phyloP scores from a whole-genome alignment of 2,888 invertebrate species.

The Mactromeris polynyma region DNA sequence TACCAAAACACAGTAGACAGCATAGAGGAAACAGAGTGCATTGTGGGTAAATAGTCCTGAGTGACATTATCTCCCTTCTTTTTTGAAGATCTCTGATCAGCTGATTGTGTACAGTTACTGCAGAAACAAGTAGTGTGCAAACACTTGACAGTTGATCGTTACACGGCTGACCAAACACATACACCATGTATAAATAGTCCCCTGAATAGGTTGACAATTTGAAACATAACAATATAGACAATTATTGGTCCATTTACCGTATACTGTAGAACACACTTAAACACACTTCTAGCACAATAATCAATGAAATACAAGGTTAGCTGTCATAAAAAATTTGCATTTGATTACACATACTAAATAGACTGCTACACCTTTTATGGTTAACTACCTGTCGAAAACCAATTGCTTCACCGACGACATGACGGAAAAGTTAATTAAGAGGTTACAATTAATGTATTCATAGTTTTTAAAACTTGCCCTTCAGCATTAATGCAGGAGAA shows the following conservation, averaged over 20 bases:
- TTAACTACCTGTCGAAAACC: constrained; percentile 32
- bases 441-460: background rate
- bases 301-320: background rate
- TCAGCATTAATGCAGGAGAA: background rate
- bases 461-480: background rate
- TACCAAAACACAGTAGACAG: background rate
- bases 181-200: background rate
- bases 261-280: constrained; percentile 1
- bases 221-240: constrained; percentile 34
- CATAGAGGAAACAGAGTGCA: constrained; percentile 60
- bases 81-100: constrained; percentile 62
- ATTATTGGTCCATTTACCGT: constrained; percentile 6
- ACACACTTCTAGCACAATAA: constrained; percentile 33
- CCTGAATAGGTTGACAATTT: constrained; percentile 23
- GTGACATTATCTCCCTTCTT: constrained; percentile 57
- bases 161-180: constrained; percentile 45
- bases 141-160: constrained; percentile 42
- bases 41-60: constrained; percentile 53
- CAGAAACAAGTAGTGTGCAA: constrained; percentile 39
- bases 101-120: constrained; percentile 43
- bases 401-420: background rate
- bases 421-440: constrained; percentile 12
- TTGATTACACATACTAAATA: constrained; percentile 28
- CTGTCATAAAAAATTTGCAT: constrained; percentile 11
- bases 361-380: constrained; percentile 28